Evolutionary conservation across 2,888 invertebrate species (phyloP), one percentile per base, ranked within the genome.

Genomic region (Bruchidius siliquastri): DNA sequence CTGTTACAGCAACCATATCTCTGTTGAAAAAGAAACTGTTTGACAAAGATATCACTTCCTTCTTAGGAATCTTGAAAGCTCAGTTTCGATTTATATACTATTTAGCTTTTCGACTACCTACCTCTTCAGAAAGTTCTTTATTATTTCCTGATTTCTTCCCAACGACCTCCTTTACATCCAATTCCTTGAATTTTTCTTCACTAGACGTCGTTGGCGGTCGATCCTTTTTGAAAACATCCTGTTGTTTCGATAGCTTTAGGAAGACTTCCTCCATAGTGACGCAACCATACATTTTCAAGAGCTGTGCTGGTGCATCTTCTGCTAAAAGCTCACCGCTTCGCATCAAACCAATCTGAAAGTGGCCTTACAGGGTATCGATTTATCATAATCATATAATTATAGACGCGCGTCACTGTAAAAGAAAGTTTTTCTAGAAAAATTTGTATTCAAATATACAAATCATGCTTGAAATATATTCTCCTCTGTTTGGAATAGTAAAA

Each of bases 211-310:
- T 49, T 49, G 49, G 18, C 13, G 92, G 21, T 73, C 74, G 10
- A 1, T 76, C 80, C 71, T 85, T 86, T 21, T 4, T n/a, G 21
- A 77, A 78, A 87, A 91, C 91, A 78, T 91, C 92, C 86, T 96
- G 94, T 83, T 93, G 92, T 81, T 95, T 90, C 26, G 95, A 95
- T 21, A 98, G 88, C 86, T 96, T 96, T 74, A 98, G 89, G 88
- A 98, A 98, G 0, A 97, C 97, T 81, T 96, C 96, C 86, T 98
- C 98, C 8, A 98, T 88, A 20, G 94, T 93, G 76, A 92, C 90
- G 84, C 95, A 95, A 83, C 91, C 92, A 88, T 96, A 96, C 90
- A 94, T 93, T 71, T 93, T 90, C 71, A 98, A 89, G 69, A 97
- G 89, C 20, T 92, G 92, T 78, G 93, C 92, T 0, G 97, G 97